These are phyloP conservation scores for Engraulis encrasicolus DNA, from an alignment of 2,113 vertebrate genomes.

Conservation along the genomic window DNA sequence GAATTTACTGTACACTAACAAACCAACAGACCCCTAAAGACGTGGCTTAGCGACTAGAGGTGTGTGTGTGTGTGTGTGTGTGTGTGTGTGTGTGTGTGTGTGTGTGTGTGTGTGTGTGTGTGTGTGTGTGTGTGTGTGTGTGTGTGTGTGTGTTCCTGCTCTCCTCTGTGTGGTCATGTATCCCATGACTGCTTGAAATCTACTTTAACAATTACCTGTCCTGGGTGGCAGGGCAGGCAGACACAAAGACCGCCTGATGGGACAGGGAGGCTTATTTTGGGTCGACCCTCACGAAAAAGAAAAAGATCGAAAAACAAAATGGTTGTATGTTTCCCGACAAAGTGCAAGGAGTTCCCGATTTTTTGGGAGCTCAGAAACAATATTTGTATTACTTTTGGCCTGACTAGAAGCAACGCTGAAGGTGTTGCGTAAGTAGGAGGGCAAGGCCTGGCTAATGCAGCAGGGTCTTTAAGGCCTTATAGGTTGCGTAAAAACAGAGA, in stretches of 20 bases:
- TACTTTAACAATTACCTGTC: constrained; percentile 1
- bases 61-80: neutral
- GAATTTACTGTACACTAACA: neutral
- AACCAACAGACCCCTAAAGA: neutral
- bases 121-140: neutral
- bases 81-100: constrained; percentile 18
- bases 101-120: neutral
- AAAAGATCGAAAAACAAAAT: neutral
- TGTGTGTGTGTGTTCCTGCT: neutral
- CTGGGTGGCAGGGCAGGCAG: neutral
- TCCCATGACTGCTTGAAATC: neutral
- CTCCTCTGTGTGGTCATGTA: neutral
- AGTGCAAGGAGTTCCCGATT: no score
- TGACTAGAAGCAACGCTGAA: no score
- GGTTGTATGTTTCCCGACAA: neutral
- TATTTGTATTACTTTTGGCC: no score
- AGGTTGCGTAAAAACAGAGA: no score
- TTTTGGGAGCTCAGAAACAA: no score
- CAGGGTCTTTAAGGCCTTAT: no score
- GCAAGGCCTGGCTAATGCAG: no score
- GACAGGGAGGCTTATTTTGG: neutral
- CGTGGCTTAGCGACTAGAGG: no score
- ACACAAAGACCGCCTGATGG: neutral
- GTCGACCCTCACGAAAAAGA: neutral
- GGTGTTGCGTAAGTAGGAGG: no score